Base-by-base conservation (phyloP, 2,888 invertebrate genomes). In the Resseliella maxima region DNA sequence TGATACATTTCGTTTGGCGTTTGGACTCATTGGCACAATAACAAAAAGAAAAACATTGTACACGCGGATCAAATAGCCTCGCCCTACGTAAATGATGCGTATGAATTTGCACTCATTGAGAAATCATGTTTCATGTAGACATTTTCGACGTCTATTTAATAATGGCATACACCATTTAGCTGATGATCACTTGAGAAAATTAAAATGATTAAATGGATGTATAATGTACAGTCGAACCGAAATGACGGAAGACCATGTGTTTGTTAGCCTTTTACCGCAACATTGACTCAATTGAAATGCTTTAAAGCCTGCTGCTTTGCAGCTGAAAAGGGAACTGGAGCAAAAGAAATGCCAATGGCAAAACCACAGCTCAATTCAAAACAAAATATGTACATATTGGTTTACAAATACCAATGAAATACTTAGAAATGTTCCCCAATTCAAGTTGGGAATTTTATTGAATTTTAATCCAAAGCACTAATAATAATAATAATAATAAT, bases 201-300 rank as follows among this genome's bases (percentile, higher is more conserved):
- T 59, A 59, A 59, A 59, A 72, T 72, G 72, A 72, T 72, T 31
- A 72, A 72, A 72, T 35, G 72, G 31, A 72, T 72, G 72, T 31
- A n/a, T 27, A 72, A 72, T 35, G 72, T n/a, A n/a, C n/a, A n/a
- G n/a, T n/a, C n/a, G 72, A 72, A 72, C 31, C n/a, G 12, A 72
- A 72, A 0, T 0, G 15, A 15, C 12, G 15, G 3, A 12, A 12
- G 27, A 18, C 10, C 31, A 72, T 18, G 12, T 35, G 72, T 59
- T 59, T 59, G 24, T 27, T 72, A 15, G 72, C 27, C 18, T 72
- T 35, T 72, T 35, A 31, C 31, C n/a, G n/a, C 2, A 12, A 72
- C 12, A 72, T 72, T 50, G n/a, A n/a, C n/a, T n/a, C n/a, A n/a
- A 50, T 50, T 50, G 46, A 50, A 2, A 50, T 6, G 1, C 46